Percentiles rank a stretch among this genome's conserved stretches.
Evolutionary conservation across 1,140 invertebrate genomes (phyloP).

Genomic region (Drosophila takahashii): DNA sequence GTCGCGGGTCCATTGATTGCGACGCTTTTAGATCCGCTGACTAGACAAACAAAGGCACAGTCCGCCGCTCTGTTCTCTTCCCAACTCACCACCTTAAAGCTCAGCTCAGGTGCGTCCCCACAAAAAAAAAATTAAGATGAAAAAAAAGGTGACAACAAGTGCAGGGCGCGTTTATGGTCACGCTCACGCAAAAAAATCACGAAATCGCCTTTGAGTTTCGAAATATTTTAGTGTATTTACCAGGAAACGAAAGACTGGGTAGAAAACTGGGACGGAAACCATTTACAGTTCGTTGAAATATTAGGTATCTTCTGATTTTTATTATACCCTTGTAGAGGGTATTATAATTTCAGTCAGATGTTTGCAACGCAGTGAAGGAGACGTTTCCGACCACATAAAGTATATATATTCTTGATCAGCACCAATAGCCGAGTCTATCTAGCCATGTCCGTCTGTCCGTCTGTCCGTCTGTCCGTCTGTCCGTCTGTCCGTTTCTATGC

Average conservation of each 20-base stretch:
- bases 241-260: background rate
- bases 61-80: conserved; percentile 8
- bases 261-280: background rate
- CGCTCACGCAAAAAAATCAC: conserved; percentile 24
- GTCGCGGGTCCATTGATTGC: conserved; percentile 58
- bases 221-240: conserved; percentile 3
- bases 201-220: conserved; percentile 5
- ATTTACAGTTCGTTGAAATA: background rate
- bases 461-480: no score
- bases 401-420: no score
- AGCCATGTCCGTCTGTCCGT: no score
- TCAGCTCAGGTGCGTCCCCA: conserved; percentile 20
- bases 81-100: background rate
- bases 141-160: conserved; percentile 35
- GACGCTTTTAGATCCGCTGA: conserved; percentile 39
- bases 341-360: no score
- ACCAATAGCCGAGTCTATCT: no score
- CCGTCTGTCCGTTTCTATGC: no score
- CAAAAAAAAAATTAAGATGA: background rate
- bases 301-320: no score
- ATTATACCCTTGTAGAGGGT: no score
- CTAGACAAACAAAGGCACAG: conserved; percentile 51
- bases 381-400: no score
- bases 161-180: conserved; percentile 39
- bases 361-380: no score